Evolutionary conservation across 1,140 invertebrate genomes (phyloP).

Genomic region (Magallana ariakensis): DNA sequence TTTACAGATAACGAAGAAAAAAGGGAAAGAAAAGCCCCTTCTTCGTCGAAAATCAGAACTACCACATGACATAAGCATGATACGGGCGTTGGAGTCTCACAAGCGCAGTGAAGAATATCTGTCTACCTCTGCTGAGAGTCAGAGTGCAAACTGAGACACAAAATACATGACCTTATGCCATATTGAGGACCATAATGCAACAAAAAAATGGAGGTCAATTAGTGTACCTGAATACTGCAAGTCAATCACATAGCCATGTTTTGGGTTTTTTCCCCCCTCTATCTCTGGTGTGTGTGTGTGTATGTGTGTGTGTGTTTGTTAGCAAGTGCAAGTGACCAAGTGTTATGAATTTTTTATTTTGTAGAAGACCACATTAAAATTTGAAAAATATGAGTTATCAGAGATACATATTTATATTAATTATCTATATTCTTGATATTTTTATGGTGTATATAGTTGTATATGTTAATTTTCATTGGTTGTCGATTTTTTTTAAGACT

Average conservation of each 20-base stretch:
- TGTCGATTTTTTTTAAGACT: constrained; percentile 21
- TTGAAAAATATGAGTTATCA: not conserved
- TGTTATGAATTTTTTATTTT: constrained; percentile 26
- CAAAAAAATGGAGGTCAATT: constrained; percentile 13
- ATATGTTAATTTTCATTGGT: constrained; percentile 17
- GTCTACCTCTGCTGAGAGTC: constrained; percentile 65
- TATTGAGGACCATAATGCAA: constrained; percentile 34
- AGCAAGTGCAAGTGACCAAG: not conserved
- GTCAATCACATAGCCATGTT: constrained; percentile 19
- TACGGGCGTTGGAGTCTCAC: constrained; percentile 93
- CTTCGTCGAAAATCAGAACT: constrained; percentile 96
- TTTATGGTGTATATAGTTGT: constrained; percentile 26
- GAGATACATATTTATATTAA: constrained; percentile 5
- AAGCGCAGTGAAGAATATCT: constrained; percentile 88
- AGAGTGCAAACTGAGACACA: constrained; percentile 32
- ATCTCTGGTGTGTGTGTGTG: not conserved
- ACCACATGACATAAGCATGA: constrained; percentile 93
- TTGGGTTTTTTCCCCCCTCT: not conserved
- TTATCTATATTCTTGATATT: constrained; percentile 23
- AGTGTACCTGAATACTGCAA: constrained; percentile 27
- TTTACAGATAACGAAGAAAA: constrained; percentile 72
- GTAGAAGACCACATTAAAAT: not conserved
- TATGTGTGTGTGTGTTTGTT: constrained; percentile 5
- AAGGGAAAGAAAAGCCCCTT: constrained; percentile 89
- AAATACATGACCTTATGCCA: not conserved